Percentiles rank a stretch among this genome's conserved stretches.
Evolutionary conservation across 2,888 invertebrate species (phyloP).

Genomic region (Andrena minutula): DNA sequence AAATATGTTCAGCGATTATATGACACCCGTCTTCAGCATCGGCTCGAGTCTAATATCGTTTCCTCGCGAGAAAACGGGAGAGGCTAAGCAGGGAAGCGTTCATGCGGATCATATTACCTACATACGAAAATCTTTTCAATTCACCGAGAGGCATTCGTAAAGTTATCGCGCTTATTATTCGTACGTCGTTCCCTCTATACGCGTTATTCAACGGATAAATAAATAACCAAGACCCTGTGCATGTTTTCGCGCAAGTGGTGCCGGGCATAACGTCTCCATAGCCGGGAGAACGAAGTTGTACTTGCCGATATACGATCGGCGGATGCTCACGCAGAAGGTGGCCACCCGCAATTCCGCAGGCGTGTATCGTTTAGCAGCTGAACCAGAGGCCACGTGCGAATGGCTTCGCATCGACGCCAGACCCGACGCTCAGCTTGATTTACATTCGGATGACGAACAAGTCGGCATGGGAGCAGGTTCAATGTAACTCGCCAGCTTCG

Average conservation of each 20-base stretch:
- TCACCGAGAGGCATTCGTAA: constrained; percentile 14
- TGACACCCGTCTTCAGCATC: not conserved
- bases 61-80: not conserved
- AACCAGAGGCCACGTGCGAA: constrained; percentile 68
- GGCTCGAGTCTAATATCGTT: not conserved
- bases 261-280: constrained; percentile 82
- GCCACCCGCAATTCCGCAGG: constrained; percentile 82
- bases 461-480: not conserved
- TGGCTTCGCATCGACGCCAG: constrained; percentile 39
- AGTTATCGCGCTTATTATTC: constrained; percentile 8
- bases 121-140: constrained; percentile 2
- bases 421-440: constrained; percentile 33
- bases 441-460: constrained; percentile 27
- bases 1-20: too few species aligned
- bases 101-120: constrained; percentile 7
- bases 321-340: constrained; percentile 77
- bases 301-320: constrained; percentile 83
- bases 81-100: not conserved
- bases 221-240: constrained; percentile 44
- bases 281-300: constrained; percentile 80
- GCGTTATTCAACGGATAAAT: constrained; percentile 44
- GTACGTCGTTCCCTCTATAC: constrained; percentile 24
- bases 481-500: not conserved
- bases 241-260: constrained; percentile 51
- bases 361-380: constrained; percentile 75